These are phyloP conservation scores for Drosophila hawaiiensis DNA, from an alignment of 2,888 invertebrate species.

Conservation along the genomic window DNA sequence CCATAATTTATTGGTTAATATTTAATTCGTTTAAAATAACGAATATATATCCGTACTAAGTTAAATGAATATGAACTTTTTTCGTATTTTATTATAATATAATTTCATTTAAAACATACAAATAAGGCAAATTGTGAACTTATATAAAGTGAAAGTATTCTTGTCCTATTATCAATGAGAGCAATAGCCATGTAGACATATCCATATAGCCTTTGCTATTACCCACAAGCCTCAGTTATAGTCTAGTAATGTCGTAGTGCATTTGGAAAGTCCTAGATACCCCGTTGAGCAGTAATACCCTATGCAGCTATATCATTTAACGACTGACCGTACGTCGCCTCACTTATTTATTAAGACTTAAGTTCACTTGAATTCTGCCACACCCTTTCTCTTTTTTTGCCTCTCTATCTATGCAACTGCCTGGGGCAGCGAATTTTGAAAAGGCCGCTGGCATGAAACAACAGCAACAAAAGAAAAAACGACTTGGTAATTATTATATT, in stretches of 20 bases:
- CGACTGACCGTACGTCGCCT: constrained; percentile 52
- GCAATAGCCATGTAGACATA: neutral
- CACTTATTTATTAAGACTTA: constrained; percentile 73
- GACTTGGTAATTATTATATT: constrained; percentile 72
- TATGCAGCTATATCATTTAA: constrained; percentile 52
- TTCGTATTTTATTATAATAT: neutral
- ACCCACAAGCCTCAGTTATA: neutral
- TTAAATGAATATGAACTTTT: neutral
- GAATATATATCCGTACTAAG: neutral
- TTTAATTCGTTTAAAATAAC: neutral
- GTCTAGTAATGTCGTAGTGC: neutral
- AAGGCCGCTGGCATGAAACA: constrained; percentile 26
- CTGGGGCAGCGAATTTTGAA: constrained; percentile 21
- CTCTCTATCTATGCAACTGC: constrained; percentile 18
- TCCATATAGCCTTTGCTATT: neutral
- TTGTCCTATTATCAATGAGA: neutral
- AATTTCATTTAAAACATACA: neutral
- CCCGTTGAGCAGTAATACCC: constrained; percentile 7
- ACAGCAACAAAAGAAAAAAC: constrained; percentile 19
- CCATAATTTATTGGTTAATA: neutral
- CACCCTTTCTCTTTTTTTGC: neutral
- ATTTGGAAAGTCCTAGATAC: neutral
- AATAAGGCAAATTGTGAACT: neutral
- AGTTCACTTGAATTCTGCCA: constrained; percentile 42
- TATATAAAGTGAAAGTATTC: neutral